Evolutionary conservation across 2,888 invertebrate species (phyloP).

Genomic region (Ornithoptera alexandrae): DNA sequence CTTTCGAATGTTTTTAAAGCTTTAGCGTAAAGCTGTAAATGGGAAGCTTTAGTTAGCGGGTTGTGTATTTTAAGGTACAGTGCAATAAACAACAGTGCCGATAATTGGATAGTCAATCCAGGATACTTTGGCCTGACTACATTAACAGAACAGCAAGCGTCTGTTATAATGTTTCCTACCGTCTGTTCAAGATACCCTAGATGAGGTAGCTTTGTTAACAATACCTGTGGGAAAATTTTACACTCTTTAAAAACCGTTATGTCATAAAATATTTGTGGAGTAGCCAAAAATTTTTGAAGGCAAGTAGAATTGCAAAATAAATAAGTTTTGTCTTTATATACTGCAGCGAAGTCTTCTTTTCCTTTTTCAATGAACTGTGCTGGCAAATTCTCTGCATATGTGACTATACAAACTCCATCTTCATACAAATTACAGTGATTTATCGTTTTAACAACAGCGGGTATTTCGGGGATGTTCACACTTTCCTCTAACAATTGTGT

Average conservation of each 20-base stretch:
- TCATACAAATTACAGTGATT: slow-evolving; percentile 65
- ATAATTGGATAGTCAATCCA: slow-evolving; percentile 70
- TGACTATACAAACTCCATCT: slow-evolving; percentile 81
- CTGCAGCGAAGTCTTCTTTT: slow-evolving; percentile 61
- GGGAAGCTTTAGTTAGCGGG: slow-evolving; percentile 46
- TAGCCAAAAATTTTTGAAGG: slow-evolving; percentile 72
- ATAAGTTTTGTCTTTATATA: slow-evolving; percentile 74
- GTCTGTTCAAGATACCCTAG: slow-evolving; percentile 82
- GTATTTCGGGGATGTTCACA: slow-evolving; percentile 71
- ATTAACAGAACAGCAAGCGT: slow-evolving; percentile 75
- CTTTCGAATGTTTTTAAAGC: slow-evolving; percentile 56
- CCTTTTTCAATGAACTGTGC: slow-evolving; percentile 69
- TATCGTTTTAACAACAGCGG: slow-evolving; percentile 66
- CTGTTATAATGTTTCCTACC: slow-evolving; percentile 73
- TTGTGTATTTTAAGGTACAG: slow-evolving; percentile 79
- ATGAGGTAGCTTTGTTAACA: slow-evolving; percentile 73
- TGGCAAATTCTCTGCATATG: slow-evolving; percentile 78
- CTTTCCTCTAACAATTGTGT: slow-evolving; percentile 50
- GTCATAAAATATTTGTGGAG: slow-evolving; percentile 72
- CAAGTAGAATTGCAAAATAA: slow-evolving; percentile 78
- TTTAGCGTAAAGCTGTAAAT: slow-evolving; percentile 56
- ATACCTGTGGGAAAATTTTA: slow-evolving; percentile 59
- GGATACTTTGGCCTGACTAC: slow-evolving; percentile 81
- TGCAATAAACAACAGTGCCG: slow-evolving; percentile 79
- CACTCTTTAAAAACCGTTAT: slow-evolving; percentile 64